Evolutionary conservation across 2,113 vertebrate genomes (phyloP).

Genomic region (Chaenocephalus aceratus): DNA sequence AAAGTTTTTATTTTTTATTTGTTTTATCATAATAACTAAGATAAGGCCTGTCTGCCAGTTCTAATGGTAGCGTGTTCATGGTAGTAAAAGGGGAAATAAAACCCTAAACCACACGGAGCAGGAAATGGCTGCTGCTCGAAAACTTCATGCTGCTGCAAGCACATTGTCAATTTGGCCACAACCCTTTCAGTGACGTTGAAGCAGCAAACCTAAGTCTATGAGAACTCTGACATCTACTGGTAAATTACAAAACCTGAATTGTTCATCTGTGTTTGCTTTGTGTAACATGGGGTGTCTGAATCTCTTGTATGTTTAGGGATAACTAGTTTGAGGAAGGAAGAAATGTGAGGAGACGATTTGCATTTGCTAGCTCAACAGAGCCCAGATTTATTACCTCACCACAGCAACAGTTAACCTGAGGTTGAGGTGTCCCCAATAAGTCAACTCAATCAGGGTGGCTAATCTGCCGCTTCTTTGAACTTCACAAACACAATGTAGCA

Average conservation of each 20-base stretch:
- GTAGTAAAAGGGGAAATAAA: slow-evolving; percentile 51
- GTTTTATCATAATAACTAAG: not conserved
- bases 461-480: no score
- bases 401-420: no score
- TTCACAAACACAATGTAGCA: no score
- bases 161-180: slow-evolving; percentile 31
- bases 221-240: slow-evolving; percentile 65
- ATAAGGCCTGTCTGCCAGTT: not conserved
- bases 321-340: no score
- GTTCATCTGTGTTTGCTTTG: not conserved
- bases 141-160: slow-evolving; percentile 59
- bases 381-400: no score
- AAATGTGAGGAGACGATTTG: not conserved
- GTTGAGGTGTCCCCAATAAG: no score
- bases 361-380: no score
- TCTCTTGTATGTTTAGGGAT: not conserved
- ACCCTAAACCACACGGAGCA: slow-evolving; percentile 42
- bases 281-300: not conserved
- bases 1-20: not conserved
- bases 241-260: not conserved
- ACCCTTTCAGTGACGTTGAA: slow-evolving; percentile 19
- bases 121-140: slow-evolving; percentile 69
- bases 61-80: slow-evolving; percentile 10
- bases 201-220: not conserved
- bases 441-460: no score